Percentiles rank a stretch among this genome's conserved stretches.
phyloP scores from a whole-genome alignment of 2,888 invertebrate species.

The Nymphalis c-album region DNA sequence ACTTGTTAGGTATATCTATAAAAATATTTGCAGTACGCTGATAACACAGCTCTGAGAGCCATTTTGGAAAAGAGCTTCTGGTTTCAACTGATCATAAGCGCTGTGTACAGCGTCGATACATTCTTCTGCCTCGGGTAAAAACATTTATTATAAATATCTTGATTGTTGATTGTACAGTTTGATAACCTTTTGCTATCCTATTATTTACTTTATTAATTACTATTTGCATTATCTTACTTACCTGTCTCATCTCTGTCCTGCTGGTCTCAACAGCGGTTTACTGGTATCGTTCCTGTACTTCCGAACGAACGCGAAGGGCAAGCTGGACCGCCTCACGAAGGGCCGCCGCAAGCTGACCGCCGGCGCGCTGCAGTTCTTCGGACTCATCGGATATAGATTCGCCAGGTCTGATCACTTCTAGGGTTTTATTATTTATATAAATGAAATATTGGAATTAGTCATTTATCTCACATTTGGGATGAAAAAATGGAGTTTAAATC shows the following conservation, averaged over 20 bases:
- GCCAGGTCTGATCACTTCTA: slow-evolving; percentile 79
- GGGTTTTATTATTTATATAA: neutral
- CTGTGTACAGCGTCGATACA: slow-evolving; percentile 90
- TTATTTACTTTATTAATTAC: neutral
- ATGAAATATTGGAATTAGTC: too few relatives aligned
- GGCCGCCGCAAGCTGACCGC: slow-evolving; percentile 83
- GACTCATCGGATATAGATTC: slow-evolving; percentile 88
- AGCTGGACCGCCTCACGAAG: slow-evolving; percentile 84
- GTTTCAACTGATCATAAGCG: slow-evolving; percentile 90
- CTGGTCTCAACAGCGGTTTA: slow-evolving; percentile 83
- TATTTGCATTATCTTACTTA: neutral
- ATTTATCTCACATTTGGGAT: too few relatives aligned
- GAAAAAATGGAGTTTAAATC: too few relatives aligned
- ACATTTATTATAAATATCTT: neutral
- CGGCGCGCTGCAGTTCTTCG: slow-evolving; percentile 86
- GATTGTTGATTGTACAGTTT: too few relatives aligned
- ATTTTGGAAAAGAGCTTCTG: slow-evolving; percentile 88
- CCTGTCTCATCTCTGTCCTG: neutral
- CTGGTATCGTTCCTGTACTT: slow-evolving; percentile 93
- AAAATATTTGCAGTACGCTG: slow-evolving; percentile 82
- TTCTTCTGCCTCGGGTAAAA: slow-evolving; percentile 88
- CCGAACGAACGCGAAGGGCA: slow-evolving; percentile 88
- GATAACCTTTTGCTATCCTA: neutral
- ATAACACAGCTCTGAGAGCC: slow-evolving; percentile 87
- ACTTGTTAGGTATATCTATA: neutral